A percentile compares a stretch with the other conserved stretches of the same genome.
These are phyloP conservation scores for Halocynthia aurantium DNA, from an alignment of 23 tunicate genomes.

Conservation along the genomic window DNA sequence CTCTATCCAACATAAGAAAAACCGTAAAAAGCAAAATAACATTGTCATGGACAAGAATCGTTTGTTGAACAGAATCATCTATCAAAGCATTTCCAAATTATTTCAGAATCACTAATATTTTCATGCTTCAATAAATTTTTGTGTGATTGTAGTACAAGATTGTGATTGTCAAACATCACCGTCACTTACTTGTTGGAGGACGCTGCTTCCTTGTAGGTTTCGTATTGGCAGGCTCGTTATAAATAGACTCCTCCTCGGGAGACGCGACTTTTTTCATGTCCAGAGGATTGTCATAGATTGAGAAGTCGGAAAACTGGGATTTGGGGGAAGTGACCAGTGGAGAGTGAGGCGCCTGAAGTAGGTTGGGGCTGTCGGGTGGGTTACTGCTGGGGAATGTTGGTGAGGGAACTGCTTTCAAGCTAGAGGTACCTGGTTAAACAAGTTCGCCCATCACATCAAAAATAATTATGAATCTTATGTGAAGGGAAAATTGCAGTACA, in stretches of 20 bases:
- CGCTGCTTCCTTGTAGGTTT: neutral
- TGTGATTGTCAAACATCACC: no score
- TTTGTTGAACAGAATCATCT: no score
- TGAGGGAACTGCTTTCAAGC: slow-evolving; percentile 5
- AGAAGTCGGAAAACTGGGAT: neutral
- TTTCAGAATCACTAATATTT: no score
- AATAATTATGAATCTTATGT: no score
- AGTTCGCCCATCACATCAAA: no score
- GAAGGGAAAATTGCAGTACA: no score
- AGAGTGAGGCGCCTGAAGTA: slow-evolving; percentile 1
- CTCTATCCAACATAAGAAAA: no score
- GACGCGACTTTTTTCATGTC: slow-evolving; percentile 12
- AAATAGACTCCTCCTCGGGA: slow-evolving; percentile 5
- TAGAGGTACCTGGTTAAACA: slow-evolving; percentile 22
- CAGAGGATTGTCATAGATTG: slow-evolving; percentile 24
- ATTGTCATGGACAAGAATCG: no score
- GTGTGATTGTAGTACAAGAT: no score
- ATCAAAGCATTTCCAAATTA: no score
- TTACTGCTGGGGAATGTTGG: slow-evolving; percentile 3
- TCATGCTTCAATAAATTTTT: no score
- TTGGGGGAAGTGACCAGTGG: neutral
- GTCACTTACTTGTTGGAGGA: neutral
- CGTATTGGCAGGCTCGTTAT: slow-evolving; percentile 26
- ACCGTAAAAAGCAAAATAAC: no score
- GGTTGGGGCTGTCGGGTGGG: slow-evolving; percentile 13